These are phyloP conservation scores for Equus quagga DNA, from an alignment of 2,113 vertebrate genomes.

Conservation along the genomic window DNA sequence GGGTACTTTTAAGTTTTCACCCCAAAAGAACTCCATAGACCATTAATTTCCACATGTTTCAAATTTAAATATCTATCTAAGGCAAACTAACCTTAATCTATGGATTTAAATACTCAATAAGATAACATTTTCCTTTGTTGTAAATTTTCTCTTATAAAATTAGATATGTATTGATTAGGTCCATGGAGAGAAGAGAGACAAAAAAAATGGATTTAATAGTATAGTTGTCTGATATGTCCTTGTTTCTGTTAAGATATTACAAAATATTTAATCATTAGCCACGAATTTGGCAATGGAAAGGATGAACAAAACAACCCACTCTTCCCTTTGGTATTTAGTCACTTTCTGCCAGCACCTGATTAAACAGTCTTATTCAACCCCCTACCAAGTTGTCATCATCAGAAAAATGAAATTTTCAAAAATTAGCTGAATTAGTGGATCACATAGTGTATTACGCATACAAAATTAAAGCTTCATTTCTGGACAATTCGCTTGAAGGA, in stretches of 20 bases:
- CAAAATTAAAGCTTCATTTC: background rate
- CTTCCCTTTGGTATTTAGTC: conserved; percentile 25
- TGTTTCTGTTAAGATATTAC: conserved; percentile 27
- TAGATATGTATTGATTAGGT: background rate
- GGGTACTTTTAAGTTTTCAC: background rate
- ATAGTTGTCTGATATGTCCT: background rate
- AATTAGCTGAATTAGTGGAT: background rate
- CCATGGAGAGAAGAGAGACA: background rate
- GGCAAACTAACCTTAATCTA: background rate
- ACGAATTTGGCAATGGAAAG: conserved; percentile 45
- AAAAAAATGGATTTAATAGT: background rate
- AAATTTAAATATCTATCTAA: conserved; percentile 33
- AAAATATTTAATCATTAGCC: conserved; percentile 52
- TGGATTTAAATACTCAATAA: background rate
- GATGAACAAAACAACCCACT: background rate
- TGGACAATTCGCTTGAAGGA: background rate
- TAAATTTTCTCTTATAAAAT: conserved; percentile 25
- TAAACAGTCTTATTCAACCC: conserved; percentile 46
- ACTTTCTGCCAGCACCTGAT: conserved; percentile 35
- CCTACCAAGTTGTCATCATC: background rate
- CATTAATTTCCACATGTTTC: conserved; percentile 48
- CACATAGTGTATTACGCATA: background rate
- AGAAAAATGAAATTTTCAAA: conserved; percentile 3
- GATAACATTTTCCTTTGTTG: background rate
- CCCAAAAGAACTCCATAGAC: background rate